Conservation (phyloP, 2,113 vertebrate species). For the Tachysurus vachellii region DNA sequence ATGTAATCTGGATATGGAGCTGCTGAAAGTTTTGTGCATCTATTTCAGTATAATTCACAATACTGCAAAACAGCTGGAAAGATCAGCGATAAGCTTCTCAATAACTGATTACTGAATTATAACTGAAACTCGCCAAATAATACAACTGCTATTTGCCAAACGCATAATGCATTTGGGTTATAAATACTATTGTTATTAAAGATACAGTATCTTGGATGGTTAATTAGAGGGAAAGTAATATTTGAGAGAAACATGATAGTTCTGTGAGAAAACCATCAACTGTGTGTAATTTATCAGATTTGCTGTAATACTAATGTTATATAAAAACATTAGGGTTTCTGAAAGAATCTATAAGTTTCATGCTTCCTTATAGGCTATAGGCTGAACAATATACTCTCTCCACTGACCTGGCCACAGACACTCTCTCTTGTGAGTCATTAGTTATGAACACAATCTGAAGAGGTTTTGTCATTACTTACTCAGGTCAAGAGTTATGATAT, state of each 20-base stretch:
- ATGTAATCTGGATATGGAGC: not conserved
- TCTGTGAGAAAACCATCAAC: not conserved
- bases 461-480: conserved; percentile 51
- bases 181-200: not conserved
- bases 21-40: not conserved
- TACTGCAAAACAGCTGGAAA: not conserved
- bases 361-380: conserved; percentile 15
- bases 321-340: not conserved
- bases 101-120: not conserved
- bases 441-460: conserved; percentile 43
- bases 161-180: not conserved
- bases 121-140: not conserved
- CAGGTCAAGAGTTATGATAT: conserved; percentile 54
- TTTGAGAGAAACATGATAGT: not conserved
- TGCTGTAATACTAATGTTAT: not conserved
- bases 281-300: no score
- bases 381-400: conserved; percentile 11
- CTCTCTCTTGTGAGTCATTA: conserved; percentile 42
- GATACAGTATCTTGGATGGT: not conserved
- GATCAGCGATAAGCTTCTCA: not conserved
- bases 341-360: conserved; percentile 9
- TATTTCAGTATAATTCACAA: not conserved
- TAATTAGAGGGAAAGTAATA: not conserved
- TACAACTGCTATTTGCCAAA: not conserved
- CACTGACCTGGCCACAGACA: conserved; percentile 36